Evolutionary conservation across 2,888 invertebrate genomes (phyloP), one percentile per base, ranked within the genome.

Genomic region (Lasioglossum vierecki): DNA sequence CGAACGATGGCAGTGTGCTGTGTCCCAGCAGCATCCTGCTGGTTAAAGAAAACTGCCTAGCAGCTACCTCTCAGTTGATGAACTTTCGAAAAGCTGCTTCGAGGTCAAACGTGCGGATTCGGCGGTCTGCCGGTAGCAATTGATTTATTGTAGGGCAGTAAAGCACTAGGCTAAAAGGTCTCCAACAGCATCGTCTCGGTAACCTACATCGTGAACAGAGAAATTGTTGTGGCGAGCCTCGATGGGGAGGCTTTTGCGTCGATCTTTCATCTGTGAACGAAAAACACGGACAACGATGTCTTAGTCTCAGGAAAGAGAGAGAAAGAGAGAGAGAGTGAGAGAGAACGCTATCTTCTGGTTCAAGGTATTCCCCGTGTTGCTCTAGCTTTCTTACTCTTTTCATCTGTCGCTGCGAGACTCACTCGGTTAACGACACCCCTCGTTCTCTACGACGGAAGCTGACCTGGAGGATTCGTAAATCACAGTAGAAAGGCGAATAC

Each of bases 151-250:
- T 91, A 88, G 92, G 92, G 92, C 93, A 93, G 92, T 93, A 93
- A 94, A 93, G 91, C 92, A 93, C 90, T 93, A 90, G 94, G 92
- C 92, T 91, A 92, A 89, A 88, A 83, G 79, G 82, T 88, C 85
- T 66, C 86, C 79, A 88, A 91, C 92, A 90, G 90, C 91, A 89
- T 93, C 91, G 92, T 90, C 93, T 92, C 88, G 92, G 93, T 94
- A 94, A 94, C 94, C 94, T 94, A 94, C 92, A 94, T 95, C 94
- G 93, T 94, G 94, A 94, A 94, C 91, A 93, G 91, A 93, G 94
- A 94, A 94, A 94, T 94, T 94, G 94, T 95, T 94, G 94, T 95
- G 94, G 94, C 94, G 92, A 93, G 93, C 93, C 94, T 93, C 93
- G 93, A 89, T 94, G 93, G 94, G 94, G 87, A 84, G 87, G 85